Evolutionary conservation across 2,113 vertebrate species (phyloP).

Genomic region (Cyanoderma ruficeps): DNA sequence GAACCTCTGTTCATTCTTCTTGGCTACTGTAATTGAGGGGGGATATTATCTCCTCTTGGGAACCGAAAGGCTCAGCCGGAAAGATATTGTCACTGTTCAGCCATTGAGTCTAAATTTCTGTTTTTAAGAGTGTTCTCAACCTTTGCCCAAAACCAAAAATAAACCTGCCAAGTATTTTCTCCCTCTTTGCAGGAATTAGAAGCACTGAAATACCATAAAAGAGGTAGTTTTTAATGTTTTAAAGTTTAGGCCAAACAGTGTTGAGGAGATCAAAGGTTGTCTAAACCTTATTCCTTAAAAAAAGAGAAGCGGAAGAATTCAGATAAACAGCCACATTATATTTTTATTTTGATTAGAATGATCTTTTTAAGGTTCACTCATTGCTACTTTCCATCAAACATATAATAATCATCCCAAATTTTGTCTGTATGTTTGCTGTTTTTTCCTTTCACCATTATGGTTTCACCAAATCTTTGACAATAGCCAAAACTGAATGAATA

Average conservation of each 20-base stretch:
- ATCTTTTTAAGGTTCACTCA: neutral
- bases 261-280: neutral
- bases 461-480: neutral
- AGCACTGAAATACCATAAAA: neutral
- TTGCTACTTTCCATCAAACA: neutral
- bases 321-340: neutral
- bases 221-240: neutral
- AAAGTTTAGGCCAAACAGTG: neutral
- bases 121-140: slow-evolving; percentile 9
- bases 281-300: neutral
- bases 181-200: neutral
- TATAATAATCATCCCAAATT: neutral
- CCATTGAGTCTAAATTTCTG: slow-evolving; percentile 14
- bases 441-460: neutral
- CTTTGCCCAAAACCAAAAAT: slow-evolving; percentile 17
- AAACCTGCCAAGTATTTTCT: neutral
- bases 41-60: slow-evolving; percentile 27
- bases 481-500: neutral
- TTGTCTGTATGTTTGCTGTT: neutral
- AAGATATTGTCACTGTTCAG: slow-evolving; percentile 24
- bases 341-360: neutral
- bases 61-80: neutral
- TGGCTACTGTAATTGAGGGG: slow-evolving; percentile 6
- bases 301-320: neutral
- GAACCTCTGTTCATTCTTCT: slow-evolving; percentile 47